A percentile compares a stretch with the other conserved stretches of the same genome.
phyloP scores from a whole-genome alignment of 2,797 vertebrate genomes.

The Pangasius macronema region DNA sequence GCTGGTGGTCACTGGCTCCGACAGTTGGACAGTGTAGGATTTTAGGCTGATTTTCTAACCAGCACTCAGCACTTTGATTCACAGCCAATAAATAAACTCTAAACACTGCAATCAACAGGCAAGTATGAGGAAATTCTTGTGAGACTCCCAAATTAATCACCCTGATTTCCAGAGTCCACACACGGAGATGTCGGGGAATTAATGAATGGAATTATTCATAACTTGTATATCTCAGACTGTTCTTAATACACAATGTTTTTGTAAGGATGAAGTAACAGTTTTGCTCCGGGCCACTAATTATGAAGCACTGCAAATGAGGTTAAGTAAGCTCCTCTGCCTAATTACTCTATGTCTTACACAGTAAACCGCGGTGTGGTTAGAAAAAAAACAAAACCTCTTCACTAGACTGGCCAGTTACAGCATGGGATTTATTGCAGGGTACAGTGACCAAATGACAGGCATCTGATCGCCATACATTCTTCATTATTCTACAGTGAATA shows the following conservation, averaged over 20 bases:
- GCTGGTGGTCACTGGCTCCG: not conserved
- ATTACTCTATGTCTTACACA: conserved; percentile 72
- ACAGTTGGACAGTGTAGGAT: conserved; percentile 58
- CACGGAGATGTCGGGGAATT: conserved; percentile 78
- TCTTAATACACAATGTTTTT: conserved; percentile 82
- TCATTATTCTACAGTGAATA: not conserved
- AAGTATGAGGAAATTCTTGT: conserved; percentile 78
- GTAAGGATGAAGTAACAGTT: conserved; percentile 78
- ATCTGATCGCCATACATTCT: not conserved
- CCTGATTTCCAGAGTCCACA: conserved; percentile 73
- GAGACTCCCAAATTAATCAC: conserved; percentile 82
- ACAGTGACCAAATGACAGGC: not conserved
- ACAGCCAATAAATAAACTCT: conserved; percentile 78
- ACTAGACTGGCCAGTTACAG: conserved; percentile 20
- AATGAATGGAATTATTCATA: conserved; percentile 86
- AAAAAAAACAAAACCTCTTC: not conserved
- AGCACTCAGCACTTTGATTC: conserved; percentile 63
- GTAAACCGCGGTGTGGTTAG: conserved; percentile 64
- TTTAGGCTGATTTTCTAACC: conserved; percentile 66
- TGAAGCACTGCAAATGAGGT: conserved; percentile 72
- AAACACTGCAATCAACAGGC: conserved; percentile 81
- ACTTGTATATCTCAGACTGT: conserved; percentile 77
- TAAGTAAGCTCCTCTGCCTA: conserved; percentile 74
- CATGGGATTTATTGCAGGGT: not conserved
- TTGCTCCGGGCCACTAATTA: conserved; percentile 80